Percentiles rank a stretch among this genome's conserved stretches.
These are phyloP conservation scores for Hesperophylax magnus DNA, from an alignment of 1,140 invertebrate species.

Conservation along the genomic window DNA sequence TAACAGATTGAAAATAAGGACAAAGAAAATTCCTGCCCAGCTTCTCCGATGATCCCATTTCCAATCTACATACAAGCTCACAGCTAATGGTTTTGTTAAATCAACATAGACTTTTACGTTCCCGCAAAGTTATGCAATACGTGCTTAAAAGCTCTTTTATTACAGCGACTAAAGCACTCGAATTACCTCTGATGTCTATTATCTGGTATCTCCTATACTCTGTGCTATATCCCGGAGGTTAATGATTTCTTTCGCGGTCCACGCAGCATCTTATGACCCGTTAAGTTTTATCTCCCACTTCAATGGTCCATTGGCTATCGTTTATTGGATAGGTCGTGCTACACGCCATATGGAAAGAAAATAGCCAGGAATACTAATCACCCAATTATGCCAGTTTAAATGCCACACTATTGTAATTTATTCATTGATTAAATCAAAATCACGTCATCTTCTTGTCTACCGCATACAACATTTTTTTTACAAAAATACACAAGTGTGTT, in stretches of 20 bases:
- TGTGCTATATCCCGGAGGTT: background rate
- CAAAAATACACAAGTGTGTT: no score
- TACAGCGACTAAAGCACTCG: no score
- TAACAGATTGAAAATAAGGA: no score
- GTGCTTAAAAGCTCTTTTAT: no score
- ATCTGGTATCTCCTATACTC: background rate
- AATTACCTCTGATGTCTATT: no score
- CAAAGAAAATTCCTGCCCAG: no score
- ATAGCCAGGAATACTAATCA: conserved; percentile 19
- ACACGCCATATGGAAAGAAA: background rate
- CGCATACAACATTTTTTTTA: no score
- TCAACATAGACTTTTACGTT: no score
- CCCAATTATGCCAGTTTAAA: conserved; percentile 22
- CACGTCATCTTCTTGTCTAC: conserved; percentile 22
- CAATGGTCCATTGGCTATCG: background rate
- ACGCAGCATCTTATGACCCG: conserved; percentile 2
- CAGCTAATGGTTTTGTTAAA: no score
- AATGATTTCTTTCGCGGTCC: background rate
- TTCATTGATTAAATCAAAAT: conserved; percentile 27
- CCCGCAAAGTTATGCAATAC: no score
- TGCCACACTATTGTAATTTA: conserved; percentile 19
- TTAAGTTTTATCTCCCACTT: conserved; percentile 16
- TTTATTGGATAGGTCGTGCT: conserved; percentile 28
- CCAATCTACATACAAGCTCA: no score
- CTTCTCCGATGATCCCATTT: no score